Conservation (phyloP, 2,113 vertebrate genomes). For the Ptilonorhynchus violaceus region DNA sequence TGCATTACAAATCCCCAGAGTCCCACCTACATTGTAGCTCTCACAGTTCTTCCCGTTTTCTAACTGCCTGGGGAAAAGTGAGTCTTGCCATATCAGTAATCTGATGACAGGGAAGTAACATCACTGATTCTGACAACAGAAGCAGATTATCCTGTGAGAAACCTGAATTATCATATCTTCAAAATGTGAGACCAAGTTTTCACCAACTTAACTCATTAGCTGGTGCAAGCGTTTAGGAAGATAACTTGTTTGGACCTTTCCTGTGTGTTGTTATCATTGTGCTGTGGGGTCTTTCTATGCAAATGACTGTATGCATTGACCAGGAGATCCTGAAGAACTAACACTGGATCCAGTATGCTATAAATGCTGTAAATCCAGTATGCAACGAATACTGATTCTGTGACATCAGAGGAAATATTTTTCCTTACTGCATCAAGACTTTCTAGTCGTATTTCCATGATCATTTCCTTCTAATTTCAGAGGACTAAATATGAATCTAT, state of each 20-base stretch:
- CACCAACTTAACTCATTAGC: neutral
- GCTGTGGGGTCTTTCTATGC: neutral
- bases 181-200: neutral
- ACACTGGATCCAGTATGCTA: neutral
- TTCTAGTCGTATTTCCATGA: neutral
- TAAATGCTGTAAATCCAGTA: neutral
- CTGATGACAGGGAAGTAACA: neutral
- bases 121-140: neutral
- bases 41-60: neutral
- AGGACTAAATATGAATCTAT: neutral
- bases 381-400: neutral
- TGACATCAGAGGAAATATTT: neutral
- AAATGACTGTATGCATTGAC: neutral
- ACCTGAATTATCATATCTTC: neutral
- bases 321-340: neutral
- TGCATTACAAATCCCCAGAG: conserved; percentile 25
- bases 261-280: neutral
- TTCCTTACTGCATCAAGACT: neutral
- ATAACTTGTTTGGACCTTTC: neutral
- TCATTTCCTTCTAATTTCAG: neutral
- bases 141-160: neutral
- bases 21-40: neutral
- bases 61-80: neutral
- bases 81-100: neutral
- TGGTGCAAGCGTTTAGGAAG: neutral